Conservation (phyloP, 2,888 invertebrate genomes). For the Lasioglossum marginatum region DNA sequence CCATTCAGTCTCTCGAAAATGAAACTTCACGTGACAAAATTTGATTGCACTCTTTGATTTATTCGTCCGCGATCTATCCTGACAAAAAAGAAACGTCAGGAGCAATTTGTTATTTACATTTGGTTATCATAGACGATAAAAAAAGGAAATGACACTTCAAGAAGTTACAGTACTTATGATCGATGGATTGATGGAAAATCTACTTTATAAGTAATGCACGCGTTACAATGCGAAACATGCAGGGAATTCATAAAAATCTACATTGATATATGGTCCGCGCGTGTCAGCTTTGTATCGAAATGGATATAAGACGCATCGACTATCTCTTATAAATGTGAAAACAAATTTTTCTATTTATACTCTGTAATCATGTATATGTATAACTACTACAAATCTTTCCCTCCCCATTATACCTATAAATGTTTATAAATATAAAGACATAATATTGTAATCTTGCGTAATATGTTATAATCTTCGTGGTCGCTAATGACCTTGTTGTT, state of each 20-base stretch:
- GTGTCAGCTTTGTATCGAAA: constrained; percentile 1
- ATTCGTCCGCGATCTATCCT: background rate
- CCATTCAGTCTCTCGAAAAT: background rate
- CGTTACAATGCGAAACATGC: background rate
- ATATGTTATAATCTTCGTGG: no score
- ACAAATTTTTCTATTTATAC: background rate
- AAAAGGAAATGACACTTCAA: background rate
- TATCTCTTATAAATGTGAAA: background rate
- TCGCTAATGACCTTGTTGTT: no score
- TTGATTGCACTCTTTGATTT: background rate
- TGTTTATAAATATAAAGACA: no score
- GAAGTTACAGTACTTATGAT: background rate
- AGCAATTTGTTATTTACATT: background rate
- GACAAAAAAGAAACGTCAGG: background rate
- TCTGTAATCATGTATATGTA: no score
- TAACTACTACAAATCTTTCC: no score
- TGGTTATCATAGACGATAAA: background rate
- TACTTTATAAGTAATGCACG: background rate
- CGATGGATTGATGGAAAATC: background rate
- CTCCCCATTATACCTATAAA: no score
- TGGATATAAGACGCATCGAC: background rate
- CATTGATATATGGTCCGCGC: background rate
- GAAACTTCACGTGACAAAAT: background rate
- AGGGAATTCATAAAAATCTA: background rate
- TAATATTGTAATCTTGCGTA: no score